Percentiles rank a stretch among this genome's conserved stretches.
Conservation (phyloP, 2,797 vertebrate genomes). For the Macroramphosus scolopax region DNA sequence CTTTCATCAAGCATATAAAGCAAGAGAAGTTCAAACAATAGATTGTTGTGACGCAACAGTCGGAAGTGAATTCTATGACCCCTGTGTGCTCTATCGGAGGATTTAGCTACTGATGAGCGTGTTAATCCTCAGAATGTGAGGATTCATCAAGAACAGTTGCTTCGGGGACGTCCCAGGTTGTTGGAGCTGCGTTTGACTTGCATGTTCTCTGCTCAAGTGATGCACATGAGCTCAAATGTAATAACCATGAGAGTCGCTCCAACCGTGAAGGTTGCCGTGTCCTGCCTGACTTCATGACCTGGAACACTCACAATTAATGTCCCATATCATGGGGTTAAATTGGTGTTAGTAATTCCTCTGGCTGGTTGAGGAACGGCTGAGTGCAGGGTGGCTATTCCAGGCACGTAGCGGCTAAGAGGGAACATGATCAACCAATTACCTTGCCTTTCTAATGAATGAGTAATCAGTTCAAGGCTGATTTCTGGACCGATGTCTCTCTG, state of each 20-base stretch:
- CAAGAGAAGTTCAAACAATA: conserved; percentile 62
- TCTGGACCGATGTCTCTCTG: conserved; percentile 55
- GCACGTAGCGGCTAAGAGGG: conserved; percentile 58
- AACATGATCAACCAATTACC: conserved; percentile 75
- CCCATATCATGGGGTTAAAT: conserved; percentile 71
- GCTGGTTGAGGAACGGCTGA: conserved; percentile 47
- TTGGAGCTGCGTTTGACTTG: conserved; percentile 61
- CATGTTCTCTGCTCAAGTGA: conserved; percentile 38
- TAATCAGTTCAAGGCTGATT: conserved; percentile 68
- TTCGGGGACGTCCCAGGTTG: conserved; percentile 67
- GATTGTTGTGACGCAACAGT: conserved; percentile 59
- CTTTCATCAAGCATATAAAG: conserved; percentile 51
- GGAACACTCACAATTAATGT: conserved; percentile 76
- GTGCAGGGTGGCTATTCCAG: conserved; percentile 45
- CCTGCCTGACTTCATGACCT: conserved; percentile 71
- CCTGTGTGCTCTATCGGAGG: conserved; percentile 50
- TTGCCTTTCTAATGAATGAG: conserved; percentile 66
- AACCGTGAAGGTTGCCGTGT: conserved; percentile 69
- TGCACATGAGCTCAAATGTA: conserved; percentile 50
- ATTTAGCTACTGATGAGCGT: conserved; percentile 69
- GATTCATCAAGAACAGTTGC: conserved; percentile 75
- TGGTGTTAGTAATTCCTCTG: conserved; percentile 68
- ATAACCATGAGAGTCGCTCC: conserved; percentile 60
- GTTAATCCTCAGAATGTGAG: conserved; percentile 73
- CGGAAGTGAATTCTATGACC: conserved; percentile 60